Base-by-base conservation (phyloP, 2,113 vertebrate genomes). In the Tenebrosternarchus preto region DNA sequence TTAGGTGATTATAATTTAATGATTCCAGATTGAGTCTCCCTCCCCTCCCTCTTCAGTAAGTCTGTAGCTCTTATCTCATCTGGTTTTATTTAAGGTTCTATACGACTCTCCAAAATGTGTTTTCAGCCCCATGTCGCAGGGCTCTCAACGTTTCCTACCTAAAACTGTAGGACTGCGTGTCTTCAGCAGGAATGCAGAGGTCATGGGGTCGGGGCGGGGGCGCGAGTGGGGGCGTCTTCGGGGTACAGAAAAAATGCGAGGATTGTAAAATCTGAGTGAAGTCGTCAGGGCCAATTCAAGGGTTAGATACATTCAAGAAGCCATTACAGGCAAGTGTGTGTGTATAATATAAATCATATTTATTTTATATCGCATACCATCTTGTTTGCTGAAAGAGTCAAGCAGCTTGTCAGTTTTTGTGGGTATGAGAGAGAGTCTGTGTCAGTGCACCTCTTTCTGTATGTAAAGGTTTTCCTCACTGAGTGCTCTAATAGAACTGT, bases 171-270 rank as follows among this genome's bases (percentile, higher is more conserved):
- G 73, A 43, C 50, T 27, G 31, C 69, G 64, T 60, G 29, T 19
- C 17, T 64, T 68, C 27, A 36, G 81, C 33, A 39, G 82, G 82
- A 84, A 84, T 84, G 74, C 39, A 60, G 27, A 73, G 68, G 78
- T 80, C 64, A 25, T 24, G 55, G 33, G 61, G 76, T 78, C 53
- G 59, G 50, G 68, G 74, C 29, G 46, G 69, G 64, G 5, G 76
- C 11, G 39, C 11, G 39, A 8, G 39, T 43, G 39, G 1, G 39
- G 1, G 39, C 5, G 72, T 81, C 61, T 68, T 80, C 61, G 56
- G 27, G 22, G 12, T 8, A 8, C 64, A 68, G 55, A 70, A 50
- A 57, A 56, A 78, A 78, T 78, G 67, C 17, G 53, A 43, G n/a
- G 55, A 60, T 11, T 74, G 72, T 74, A 74, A 74, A 68, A 43